phyloP scores from a whole-genome alignment of 2,888 invertebrate genomes.

The Chromoteleia sp. region DNA sequence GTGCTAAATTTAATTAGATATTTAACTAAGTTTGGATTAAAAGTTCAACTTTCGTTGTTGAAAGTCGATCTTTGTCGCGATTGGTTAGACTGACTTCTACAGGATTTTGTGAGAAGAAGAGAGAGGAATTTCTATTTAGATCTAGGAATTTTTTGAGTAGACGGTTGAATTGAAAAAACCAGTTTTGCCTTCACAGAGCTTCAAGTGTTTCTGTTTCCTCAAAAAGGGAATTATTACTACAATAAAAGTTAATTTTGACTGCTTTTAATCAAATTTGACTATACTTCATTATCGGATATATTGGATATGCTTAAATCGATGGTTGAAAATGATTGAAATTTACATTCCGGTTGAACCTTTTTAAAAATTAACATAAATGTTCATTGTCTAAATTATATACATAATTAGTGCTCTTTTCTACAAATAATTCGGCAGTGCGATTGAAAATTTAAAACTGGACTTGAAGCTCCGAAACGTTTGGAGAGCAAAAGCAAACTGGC shows the following conservation, averaged over 20 bases:
- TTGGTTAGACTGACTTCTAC: slow-evolving; percentile 1
- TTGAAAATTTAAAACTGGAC: too few relatives aligned
- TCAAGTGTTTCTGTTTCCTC: neutral
- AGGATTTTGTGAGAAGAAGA: neutral
- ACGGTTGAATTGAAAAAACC: neutral
- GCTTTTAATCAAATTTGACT: too few relatives aligned
- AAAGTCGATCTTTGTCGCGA: slow-evolving; percentile 22
- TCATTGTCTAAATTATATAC: too few relatives aligned
- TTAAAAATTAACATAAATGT: too few relatives aligned
- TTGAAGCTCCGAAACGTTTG: slow-evolving; percentile 16
- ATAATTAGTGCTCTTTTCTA: too few relatives aligned
- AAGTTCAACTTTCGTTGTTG: slow-evolving; percentile 19
- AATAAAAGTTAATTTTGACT: too few relatives aligned
- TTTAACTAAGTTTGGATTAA: slow-evolving; percentile 3
- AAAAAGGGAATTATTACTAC: too few relatives aligned
- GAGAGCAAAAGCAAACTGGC: slow-evolving; percentile 21
- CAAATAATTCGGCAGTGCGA: too few relatives aligned
- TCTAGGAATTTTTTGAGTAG: neutral
- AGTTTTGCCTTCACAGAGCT: slow-evolving; percentile 1
- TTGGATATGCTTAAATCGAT: too few relatives aligned
- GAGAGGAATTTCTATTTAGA: neutral
- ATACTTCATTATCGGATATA: too few relatives aligned
- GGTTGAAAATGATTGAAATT: too few relatives aligned
- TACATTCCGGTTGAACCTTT: too few relatives aligned
- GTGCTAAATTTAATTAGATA: neutral